These are phyloP conservation scores for Ephestia elutella DNA, from an alignment of 1,140 invertebrate species.

Conservation along the genomic window DNA sequence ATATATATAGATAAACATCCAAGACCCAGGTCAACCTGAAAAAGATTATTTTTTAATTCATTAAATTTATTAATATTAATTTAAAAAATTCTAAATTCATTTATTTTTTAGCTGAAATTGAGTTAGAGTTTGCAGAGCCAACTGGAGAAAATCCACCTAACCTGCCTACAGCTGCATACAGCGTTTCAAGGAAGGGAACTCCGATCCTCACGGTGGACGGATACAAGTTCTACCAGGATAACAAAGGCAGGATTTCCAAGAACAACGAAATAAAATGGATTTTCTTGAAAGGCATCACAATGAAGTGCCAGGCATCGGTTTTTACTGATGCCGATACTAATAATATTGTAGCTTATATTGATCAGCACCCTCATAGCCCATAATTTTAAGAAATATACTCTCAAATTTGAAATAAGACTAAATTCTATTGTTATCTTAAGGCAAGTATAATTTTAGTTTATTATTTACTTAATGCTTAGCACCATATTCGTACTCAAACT, in stretches of 20 bases:
- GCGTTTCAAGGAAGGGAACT: neutral
- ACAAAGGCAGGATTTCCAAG: neutral
- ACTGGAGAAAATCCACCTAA: neutral
- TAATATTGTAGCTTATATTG: conserved; percentile 25
- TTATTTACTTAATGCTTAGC: too few relatives aligned
- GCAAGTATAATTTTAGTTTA: too few relatives aligned
- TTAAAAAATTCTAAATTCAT: too few relatives aligned
- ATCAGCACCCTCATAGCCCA: conserved; percentile 33
- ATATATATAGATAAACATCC: too few relatives aligned
- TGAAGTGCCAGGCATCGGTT: conserved; percentile 36
- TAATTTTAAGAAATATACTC: neutral
- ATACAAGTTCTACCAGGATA: conserved; percentile 40
- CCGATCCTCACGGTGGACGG: conserved; percentile 22
- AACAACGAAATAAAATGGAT: conserved; percentile 36
- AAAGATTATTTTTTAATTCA: too few relatives aligned
- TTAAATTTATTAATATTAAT: too few relatives aligned
- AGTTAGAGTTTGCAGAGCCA: too few relatives aligned
- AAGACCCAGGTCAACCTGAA: too few relatives aligned
- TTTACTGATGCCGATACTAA: conserved; percentile 29
- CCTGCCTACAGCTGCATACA: neutral
- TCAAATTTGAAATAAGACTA: too few relatives aligned
- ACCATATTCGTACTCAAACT: too few relatives aligned
- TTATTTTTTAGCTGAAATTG: too few relatives aligned
- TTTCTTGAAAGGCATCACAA: conserved; percentile 38
- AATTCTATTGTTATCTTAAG: too few relatives aligned